A percentile compares a stretch with the other conserved stretches of the same genome.
Evolutionary conservation across 2,113 vertebrate species (phyloP).

Genomic region (Poicephalus meyeri): DNA sequence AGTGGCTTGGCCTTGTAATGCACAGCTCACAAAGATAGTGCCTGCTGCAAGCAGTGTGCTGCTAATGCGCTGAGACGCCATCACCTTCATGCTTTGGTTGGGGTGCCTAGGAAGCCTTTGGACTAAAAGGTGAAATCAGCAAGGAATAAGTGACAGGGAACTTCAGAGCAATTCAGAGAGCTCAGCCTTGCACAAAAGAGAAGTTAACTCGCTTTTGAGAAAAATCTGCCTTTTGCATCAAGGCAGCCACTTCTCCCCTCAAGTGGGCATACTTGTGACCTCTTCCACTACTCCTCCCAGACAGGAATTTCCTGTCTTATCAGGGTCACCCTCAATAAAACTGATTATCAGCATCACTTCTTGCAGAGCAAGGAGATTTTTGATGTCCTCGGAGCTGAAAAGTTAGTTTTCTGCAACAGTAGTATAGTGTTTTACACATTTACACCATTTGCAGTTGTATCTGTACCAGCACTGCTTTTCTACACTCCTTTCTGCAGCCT

Average conservation of each 20-base stretch:
- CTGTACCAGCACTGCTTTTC: neutral
- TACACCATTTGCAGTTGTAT: neutral
- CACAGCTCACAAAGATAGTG: fast-evolving
- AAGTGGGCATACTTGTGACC: neutral
- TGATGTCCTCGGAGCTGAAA: neutral
- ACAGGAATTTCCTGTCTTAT: neutral
- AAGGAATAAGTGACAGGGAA: neutral
- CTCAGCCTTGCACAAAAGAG: neutral
- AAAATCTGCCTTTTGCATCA: neutral
- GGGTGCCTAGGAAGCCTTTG: neutral
- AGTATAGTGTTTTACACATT: neutral
- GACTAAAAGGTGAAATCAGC: neutral
- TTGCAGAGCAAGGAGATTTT: neutral
- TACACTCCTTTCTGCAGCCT: neutral
- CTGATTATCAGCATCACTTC: neutral
- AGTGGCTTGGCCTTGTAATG: neutral
- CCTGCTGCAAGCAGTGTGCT: neutral
- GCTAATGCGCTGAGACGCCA: neutral
- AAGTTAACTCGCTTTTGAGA: neutral
- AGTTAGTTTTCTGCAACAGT: neutral
- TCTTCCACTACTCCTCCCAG: neutral
- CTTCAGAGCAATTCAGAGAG: neutral
- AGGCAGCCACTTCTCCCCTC: neutral
- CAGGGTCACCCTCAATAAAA: neutral
- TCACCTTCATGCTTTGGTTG: neutral